phyloP scores from a whole-genome alignment of 2,888 invertebrate genomes.

The Stomorhina lunata region DNA sequence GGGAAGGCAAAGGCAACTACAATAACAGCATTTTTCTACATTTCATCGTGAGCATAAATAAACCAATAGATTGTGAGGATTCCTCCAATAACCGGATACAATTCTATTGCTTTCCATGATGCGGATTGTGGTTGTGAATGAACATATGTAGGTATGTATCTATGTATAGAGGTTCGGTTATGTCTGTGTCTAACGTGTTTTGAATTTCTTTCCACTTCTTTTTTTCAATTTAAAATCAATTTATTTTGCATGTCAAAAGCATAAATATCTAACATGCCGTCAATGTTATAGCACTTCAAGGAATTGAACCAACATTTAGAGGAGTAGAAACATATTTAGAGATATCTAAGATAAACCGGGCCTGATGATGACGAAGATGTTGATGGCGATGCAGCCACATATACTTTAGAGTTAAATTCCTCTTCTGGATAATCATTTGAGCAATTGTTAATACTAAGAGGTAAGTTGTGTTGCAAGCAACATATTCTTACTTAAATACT shows the following conservation, averaged over 20 bases:
- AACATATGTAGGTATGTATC: constrained; percentile 17
- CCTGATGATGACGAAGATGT: neutral
- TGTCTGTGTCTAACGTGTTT: neutral
- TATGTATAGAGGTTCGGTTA: neutral
- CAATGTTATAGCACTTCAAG: constrained; percentile 59
- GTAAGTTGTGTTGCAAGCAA: neutral
- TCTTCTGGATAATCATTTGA: neutral
- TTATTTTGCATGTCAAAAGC: constrained; percentile 68
- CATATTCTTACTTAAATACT: neutral
- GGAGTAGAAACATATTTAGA: neutral
- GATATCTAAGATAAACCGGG: neutral
- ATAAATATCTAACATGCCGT: constrained; percentile 60
- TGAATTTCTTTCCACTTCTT: neutral
- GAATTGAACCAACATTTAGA: constrained; percentile 26
- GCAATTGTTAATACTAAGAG: neutral
- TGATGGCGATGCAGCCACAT: neutral
- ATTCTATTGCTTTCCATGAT: neutral
- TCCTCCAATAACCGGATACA: constrained; percentile 52
- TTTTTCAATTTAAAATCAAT: constrained; percentile 74
- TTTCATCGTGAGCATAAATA: constrained; percentile 42
- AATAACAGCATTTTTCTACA: constrained; percentile 21
- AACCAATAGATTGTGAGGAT: neutral
- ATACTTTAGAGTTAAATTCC: constrained; percentile 18
- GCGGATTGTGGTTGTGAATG: neutral
- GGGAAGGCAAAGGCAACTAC: neutral